Percentiles rank a stretch among this genome's conserved stretches.
phyloP scores from a whole-genome alignment of 2,113 vertebrate species.

The Syngnathus scovelli region DNA sequence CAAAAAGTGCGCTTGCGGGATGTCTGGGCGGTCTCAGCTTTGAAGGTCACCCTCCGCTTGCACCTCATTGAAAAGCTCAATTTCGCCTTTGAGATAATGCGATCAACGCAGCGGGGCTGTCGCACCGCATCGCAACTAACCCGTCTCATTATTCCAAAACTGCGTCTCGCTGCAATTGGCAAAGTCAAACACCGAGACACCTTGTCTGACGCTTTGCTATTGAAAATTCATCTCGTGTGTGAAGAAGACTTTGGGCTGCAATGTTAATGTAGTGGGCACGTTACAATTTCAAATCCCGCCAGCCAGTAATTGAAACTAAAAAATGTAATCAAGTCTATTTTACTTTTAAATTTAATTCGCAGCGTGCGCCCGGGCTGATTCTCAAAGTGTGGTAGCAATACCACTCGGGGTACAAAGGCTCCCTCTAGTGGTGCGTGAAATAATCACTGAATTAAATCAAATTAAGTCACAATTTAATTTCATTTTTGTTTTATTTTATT shows the following conservation, averaged over 20 bases:
- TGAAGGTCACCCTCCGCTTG: constrained; percentile 43
- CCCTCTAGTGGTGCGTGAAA: too few relatives aligned
- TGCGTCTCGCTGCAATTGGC: constrained; percentile 43
- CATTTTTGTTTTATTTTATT: too few relatives aligned
- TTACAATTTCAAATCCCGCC: constrained; percentile 10
- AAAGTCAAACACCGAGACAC: constrained; percentile 32
- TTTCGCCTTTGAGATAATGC: constrained; percentile 39
- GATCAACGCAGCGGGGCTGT: constrained; percentile 45
- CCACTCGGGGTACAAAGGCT: too few relatives aligned
- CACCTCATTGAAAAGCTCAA: constrained; percentile 35
- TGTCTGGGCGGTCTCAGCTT: constrained; percentile 10
- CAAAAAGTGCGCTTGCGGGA: not conserved
- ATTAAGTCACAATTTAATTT: too few relatives aligned
- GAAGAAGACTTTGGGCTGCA: not conserved
- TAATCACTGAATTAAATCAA: too few relatives aligned
- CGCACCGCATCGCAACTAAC: not conserved
- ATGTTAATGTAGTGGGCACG: constrained; percentile 2
- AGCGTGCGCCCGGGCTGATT: too few relatives aligned
- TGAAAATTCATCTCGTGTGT: constrained; percentile 10
- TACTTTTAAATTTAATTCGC: not conserved
- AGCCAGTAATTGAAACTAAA: constrained; percentile 20
- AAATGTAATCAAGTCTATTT: constrained; percentile 1
- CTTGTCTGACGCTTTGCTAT: constrained; percentile 12
- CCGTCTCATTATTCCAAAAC: constrained; percentile 49
- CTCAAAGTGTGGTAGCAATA: too few relatives aligned